These are phyloP conservation scores for Agrochola lychnidis DNA, from an alignment of 2,888 invertebrate genomes.

Conservation along the genomic window DNA sequence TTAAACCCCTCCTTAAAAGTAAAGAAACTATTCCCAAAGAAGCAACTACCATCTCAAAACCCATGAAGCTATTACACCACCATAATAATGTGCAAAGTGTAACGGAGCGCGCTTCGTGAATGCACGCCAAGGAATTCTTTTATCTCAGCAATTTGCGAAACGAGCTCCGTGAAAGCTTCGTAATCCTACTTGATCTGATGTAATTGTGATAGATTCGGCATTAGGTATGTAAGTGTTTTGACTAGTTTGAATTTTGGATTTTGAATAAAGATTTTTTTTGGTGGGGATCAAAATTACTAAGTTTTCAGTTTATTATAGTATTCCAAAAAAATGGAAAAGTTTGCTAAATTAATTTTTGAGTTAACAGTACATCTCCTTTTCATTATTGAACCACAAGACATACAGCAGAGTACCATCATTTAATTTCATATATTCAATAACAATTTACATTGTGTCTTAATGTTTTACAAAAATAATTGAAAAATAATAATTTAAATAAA, in stretches of 20 bases:
- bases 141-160: constrained; percentile 74
- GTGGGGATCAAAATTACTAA: not conserved
- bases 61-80: constrained; percentile 63
- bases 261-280: not conserved
- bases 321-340: not conserved
- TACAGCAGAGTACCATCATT: too few relatives aligned
- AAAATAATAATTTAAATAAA: too few relatives aligned
- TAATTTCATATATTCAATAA: too few relatives aligned
- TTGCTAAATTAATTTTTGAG: not conserved
- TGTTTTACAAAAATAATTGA: too few relatives aligned
- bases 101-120: constrained; percentile 70
- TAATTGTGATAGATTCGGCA: constrained; percentile 64
- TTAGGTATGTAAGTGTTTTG: constrained; percentile 8
- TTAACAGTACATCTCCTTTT: not conserved
- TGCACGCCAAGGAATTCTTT: constrained; percentile 73
- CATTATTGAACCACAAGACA: not conserved
- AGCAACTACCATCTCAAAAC: constrained; percentile 59
- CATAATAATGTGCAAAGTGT: constrained; percentile 68
- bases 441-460: too few relatives aligned
- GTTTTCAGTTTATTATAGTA: not conserved
- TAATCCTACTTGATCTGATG: constrained; percentile 68
- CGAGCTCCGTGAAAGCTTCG: constrained; percentile 68
- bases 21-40: constrained; percentile 47
- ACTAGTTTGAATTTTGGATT: not conserved
- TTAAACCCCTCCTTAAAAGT: constrained; percentile 20